These are phyloP conservation scores for Sylvilagus bachmani DNA, from an alignment of 2,113 vertebrate species.

Conservation along the genomic window DNA sequence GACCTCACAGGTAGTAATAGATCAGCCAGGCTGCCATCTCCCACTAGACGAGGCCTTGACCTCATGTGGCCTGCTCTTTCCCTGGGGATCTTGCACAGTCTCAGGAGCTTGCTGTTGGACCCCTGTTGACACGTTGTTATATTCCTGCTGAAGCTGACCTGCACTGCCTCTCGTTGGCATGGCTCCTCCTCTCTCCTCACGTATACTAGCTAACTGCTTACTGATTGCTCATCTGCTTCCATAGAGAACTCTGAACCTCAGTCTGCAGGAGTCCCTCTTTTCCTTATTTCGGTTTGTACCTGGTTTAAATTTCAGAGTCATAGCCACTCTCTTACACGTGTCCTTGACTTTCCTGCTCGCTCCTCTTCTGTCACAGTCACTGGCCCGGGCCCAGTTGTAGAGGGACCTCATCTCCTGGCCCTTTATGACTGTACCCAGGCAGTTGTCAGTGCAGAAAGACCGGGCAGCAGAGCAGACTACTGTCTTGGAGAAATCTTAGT, in stretches of 20 bases:
- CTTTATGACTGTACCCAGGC: background rate
- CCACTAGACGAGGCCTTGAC: background rate
- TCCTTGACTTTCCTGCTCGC: too few species aligned
- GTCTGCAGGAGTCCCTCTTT: background rate
- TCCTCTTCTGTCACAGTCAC: background rate
- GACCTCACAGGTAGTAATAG: background rate
- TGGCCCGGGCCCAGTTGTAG: background rate
- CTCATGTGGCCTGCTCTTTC: rapidly evolving
- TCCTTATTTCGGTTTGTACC: too few species aligned
- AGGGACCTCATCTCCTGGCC: background rate
- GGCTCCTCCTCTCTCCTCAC: background rate
- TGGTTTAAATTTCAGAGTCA: background rate
- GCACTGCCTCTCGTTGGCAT: background rate
- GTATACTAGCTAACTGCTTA: background rate
- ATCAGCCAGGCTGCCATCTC: background rate
- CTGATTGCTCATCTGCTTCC: background rate
- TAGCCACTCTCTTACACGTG: background rate
- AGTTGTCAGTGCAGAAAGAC: background rate
- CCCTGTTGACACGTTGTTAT: background rate
- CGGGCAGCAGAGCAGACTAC: background rate
- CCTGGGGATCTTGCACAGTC: too few species aligned
- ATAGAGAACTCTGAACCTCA: background rate
- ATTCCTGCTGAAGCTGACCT: background rate
- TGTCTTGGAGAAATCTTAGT: background rate
- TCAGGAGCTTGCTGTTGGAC: background rate